phyloP scores from a whole-genome alignment of 2,113 vertebrate genomes.

The Cygnus buccinator region DNA sequence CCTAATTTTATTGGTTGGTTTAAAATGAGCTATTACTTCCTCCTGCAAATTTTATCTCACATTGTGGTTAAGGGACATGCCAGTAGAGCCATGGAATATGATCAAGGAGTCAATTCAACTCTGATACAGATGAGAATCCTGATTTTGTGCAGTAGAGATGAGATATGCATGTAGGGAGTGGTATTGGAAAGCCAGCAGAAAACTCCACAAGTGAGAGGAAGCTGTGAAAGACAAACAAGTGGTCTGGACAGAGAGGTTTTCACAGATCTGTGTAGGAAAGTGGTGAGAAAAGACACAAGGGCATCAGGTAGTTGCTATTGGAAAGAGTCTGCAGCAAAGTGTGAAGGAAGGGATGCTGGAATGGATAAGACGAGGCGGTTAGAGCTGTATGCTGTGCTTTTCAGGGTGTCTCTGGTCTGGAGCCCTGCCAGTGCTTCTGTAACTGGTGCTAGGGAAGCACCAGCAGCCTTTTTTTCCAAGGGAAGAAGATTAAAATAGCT shows the following conservation, averaged over 20 bases:
- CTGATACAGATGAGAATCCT: not conserved
- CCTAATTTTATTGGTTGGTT: not conserved
- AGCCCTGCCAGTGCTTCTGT: not conserved
- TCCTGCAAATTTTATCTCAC: not conserved
- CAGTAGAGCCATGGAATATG: not conserved
- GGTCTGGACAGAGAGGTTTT: not conserved
- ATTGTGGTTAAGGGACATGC: not conserved
- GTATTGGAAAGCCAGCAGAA: not conserved
- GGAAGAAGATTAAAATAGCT: slow-evolving; percentile 16
- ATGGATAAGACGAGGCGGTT: not conserved
- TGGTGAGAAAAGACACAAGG: not conserved
- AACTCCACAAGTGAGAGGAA: not conserved
- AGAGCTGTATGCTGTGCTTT: not conserved
- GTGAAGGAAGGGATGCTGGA: not conserved
- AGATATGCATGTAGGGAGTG: not conserved
- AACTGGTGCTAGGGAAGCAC: slow-evolving; percentile 6
- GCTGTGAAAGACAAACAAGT: not conserved
- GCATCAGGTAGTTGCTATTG: not conserved
- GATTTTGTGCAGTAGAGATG: not conserved
- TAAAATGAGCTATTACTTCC: not conserved
- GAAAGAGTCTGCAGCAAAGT: not conserved
- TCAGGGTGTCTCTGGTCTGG: not conserved
- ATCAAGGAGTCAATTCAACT: not conserved
- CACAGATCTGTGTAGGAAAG: not conserved
- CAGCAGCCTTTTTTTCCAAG: slow-evolving; percentile 24